Conservation (phyloP, 1,140 invertebrate species). For the Brachionus paranguensis region DNA sequence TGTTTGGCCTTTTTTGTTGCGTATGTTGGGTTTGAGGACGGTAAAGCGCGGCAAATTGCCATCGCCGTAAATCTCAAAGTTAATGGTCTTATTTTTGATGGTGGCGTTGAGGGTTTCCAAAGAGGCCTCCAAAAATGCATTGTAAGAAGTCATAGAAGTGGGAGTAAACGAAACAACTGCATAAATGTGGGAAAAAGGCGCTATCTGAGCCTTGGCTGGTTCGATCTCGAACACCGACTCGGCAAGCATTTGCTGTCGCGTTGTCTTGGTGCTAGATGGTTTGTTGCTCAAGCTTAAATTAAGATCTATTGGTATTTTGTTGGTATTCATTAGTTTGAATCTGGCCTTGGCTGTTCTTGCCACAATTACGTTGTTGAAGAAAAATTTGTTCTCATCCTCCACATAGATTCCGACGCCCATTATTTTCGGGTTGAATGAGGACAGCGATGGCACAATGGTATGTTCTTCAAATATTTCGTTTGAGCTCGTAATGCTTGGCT, state of each 20-base stretch:
- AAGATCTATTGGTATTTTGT: constrained; percentile 55
- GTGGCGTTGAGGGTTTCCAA: constrained; percentile 48
- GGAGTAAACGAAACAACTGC: constrained; percentile 53
- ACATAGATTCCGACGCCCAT: constrained; percentile 51
- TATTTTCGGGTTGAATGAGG: neutral
- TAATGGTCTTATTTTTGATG: constrained; percentile 47
- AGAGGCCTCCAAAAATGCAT: constrained; percentile 51
- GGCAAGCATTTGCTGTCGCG: constrained; percentile 41
- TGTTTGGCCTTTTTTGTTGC: constrained; percentile 54
- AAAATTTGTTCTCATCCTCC: constrained; percentile 53
- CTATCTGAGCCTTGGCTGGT: constrained; percentile 48
- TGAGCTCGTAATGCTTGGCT: constrained; percentile 51
- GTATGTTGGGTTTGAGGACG: constrained; percentile 49
- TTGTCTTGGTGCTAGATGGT: constrained; percentile 11
- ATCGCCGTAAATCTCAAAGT: constrained; percentile 54
- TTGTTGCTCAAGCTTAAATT: constrained; percentile 44
- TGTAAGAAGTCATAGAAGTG: constrained; percentile 51
- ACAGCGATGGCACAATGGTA: constrained; percentile 47
- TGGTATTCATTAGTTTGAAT: constrained; percentile 54
- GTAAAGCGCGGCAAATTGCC: constrained; percentile 53
- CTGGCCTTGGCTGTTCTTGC: constrained; percentile 52
- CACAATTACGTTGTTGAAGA: constrained; percentile 56
- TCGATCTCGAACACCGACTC: constrained; percentile 54
- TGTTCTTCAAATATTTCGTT: constrained; percentile 56
- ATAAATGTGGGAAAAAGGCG: constrained; percentile 52